Evolutionary conservation across 1,140 invertebrate genomes (phyloP).

Genomic region (Metaphire vulgaris): DNA sequence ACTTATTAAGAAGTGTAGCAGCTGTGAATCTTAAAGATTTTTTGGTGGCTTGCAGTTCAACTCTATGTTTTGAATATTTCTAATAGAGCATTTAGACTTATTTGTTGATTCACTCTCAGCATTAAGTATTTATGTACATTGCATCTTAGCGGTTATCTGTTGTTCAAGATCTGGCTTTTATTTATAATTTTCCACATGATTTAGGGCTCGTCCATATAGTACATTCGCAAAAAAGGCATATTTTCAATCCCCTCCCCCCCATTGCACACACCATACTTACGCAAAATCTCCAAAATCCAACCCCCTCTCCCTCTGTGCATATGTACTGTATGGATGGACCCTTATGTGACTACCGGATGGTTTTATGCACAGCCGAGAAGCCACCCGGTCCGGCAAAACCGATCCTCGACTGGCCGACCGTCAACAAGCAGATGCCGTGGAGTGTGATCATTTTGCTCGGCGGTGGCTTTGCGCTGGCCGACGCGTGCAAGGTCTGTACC

Average conservation of each 20-base stretch:
- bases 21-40: neutral
- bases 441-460: slow-evolving; percentile 57
- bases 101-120: neutral
- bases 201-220: no score
- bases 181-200: neutral
- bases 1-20: neutral
- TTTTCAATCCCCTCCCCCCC: no score
- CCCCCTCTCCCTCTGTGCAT: no score
- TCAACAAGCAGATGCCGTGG: slow-evolving; percentile 53
- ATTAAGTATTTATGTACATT: neutral
- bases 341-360: no score
- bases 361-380: neutral
- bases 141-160: neutral
- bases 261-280: no score
- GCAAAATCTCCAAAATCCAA: no score
- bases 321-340: no score
- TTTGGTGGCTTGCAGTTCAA: neutral
- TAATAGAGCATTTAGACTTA: neutral
- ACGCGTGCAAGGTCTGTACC: slow-evolving; percentile 41
- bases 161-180: neutral
- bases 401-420: slow-evolving; percentile 48
- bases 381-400: slow-evolving; percentile 28
- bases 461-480: slow-evolving; percentile 78
- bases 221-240: no score
- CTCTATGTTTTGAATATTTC: neutral